Evolutionary conservation across 23 tunicate genomes (phyloP).

Genomic region (Oikopleura dioica): DNA sequence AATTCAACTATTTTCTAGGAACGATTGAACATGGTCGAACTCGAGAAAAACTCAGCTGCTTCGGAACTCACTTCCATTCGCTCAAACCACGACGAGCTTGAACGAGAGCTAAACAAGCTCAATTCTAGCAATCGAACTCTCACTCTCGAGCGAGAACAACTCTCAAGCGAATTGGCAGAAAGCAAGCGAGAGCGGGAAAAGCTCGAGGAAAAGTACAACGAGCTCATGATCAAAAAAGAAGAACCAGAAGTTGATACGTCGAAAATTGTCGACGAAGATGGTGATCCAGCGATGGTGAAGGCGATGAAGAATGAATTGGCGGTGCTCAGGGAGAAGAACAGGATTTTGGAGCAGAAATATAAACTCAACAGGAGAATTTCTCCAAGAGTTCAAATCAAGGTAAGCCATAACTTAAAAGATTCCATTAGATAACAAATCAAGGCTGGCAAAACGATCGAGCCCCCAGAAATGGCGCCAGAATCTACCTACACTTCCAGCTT

Average conservation of each 20-base stretch:
- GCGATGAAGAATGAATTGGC: neutral
- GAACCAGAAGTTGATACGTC: neutral
- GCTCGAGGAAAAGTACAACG: neutral
- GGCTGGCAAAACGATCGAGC: constrained; percentile 5
- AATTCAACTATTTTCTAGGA: too few relatives aligned
- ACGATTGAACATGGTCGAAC: neutral
- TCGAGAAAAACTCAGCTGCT: neutral
- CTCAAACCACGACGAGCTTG: neutral
- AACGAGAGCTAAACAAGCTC: neutral
- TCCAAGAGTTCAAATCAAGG: neutral
- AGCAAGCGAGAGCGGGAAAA: neutral
- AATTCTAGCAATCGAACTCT: neutral
- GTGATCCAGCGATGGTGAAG: neutral
- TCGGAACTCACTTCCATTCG: neutral
- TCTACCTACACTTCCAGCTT: neutral
- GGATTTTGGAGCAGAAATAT: neutral
- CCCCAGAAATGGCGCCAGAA: constrained; percentile 2
- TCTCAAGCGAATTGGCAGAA: neutral
- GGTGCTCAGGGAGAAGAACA: neutral
- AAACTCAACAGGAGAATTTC: neutral
- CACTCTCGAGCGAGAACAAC: neutral
- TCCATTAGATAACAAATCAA: neutral
- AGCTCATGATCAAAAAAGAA: neutral
- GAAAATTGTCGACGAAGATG: neutral
- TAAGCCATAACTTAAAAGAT: neutral